These are phyloP conservation scores for Macroramphosus scolopax DNA, from an alignment of 2,797 vertebrate genomes.

Conservation along the genomic window DNA sequence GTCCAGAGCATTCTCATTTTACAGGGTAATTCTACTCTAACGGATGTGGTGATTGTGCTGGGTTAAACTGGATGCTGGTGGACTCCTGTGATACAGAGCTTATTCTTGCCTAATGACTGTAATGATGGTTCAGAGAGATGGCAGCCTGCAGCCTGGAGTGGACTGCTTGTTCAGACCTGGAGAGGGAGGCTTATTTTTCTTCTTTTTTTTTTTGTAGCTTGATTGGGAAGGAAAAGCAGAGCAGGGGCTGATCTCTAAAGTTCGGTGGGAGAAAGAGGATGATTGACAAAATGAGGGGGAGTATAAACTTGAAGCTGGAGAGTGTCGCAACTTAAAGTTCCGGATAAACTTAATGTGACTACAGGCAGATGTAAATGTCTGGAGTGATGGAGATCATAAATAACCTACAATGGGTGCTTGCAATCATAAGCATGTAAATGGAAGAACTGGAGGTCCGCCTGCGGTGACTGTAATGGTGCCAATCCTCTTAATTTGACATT, in stretches of 20 bases:
- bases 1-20: constrained; percentile 75
- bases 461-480: too few relatives aligned
- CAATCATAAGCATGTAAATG: too few relatives aligned
- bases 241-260: constrained; percentile 14
- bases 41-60: constrained; percentile 80
- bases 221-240: constrained; percentile 19
- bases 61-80: constrained; percentile 76
- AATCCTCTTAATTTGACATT: too few relatives aligned
- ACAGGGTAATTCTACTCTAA: constrained; percentile 79
- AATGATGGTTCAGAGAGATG: constrained; percentile 67
- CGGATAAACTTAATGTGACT: background rate
- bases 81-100: constrained; percentile 76
- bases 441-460: too few relatives aligned
- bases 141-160: constrained; percentile 50
- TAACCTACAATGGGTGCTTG: too few relatives aligned
- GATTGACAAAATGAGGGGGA: constrained; percentile 14
- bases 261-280: constrained; percentile 10
- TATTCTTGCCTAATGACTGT: constrained; percentile 76
- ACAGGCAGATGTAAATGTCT: constrained; percentile 1
- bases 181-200: constrained; percentile 33
- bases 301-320: constrained; percentile 6
- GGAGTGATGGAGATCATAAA: constrained; percentile 2
- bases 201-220: constrained; percentile 19
- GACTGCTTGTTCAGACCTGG: constrained; percentile 37
- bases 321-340: background rate